A percentile compares a stretch with the other conserved stretches of the same genome.
Evolutionary conservation across 2,113 vertebrate species (phyloP).

Genomic region (Crypturellus undulatus): DNA sequence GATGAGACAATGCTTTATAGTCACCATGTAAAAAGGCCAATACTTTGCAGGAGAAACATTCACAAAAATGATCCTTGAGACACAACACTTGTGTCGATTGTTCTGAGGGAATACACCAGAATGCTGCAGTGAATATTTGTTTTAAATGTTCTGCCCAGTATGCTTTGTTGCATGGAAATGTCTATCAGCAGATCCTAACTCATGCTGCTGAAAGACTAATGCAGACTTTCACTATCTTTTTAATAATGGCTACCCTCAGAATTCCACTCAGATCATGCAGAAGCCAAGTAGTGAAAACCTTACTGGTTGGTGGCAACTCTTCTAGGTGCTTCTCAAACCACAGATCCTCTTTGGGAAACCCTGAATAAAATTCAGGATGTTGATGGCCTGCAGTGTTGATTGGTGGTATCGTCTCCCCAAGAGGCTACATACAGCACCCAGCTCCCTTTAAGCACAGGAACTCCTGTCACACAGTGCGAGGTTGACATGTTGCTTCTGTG

Average conservation of each 20-base stretch:
- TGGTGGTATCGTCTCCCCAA: not conserved
- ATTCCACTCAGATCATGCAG: not conserved
- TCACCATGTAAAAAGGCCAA: not conserved
- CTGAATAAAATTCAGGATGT: not conserved
- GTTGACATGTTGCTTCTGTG: not conserved
- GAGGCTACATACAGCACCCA: not conserved
- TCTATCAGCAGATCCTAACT: not conserved
- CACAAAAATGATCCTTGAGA: fast-evolving
- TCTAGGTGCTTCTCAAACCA: fast-evolving
- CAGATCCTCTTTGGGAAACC: not conserved
- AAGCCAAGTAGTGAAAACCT: not conserved
- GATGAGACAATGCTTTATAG: not conserved
- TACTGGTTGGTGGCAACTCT: not conserved
- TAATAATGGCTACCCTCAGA: not conserved
- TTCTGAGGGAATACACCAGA: not conserved
- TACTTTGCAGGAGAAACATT: not conserved
- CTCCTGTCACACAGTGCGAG: not conserved
- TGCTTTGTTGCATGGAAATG: not conserved
- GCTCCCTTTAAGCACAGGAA: not conserved
- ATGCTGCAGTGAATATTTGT: not conserved
- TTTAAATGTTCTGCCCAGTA: not conserved
- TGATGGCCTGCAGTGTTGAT: not conserved
- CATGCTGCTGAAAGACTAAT: not conserved
- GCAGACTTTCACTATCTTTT: not conserved
- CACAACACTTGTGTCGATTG: fast-evolving